Percentiles rank a stretch among this genome's conserved stretches.
These are phyloP conservation scores for Anorthoa munda DNA, from an alignment of 2,888 invertebrate species.

Conservation along the genomic window DNA sequence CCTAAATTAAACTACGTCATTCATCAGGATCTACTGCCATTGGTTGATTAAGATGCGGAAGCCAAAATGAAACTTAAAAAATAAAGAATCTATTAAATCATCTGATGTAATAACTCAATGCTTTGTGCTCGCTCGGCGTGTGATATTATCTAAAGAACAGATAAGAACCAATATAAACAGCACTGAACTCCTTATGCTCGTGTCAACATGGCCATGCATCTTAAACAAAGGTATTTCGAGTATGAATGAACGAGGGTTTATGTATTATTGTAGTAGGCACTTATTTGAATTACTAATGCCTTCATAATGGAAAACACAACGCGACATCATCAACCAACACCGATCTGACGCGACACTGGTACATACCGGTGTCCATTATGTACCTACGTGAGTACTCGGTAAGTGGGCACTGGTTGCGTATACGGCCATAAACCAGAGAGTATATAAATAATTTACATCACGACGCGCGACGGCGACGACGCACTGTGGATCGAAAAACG, in stretches of 20 bases:
- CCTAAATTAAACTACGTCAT: conserved; percentile 26
- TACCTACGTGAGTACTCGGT: not conserved
- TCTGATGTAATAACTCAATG: not conserved
- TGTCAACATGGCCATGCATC: not conserved
- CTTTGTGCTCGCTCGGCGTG: not conserved
- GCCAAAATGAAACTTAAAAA: not conserved
- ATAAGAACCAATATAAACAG: conserved; percentile 6
- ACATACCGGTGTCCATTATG: conserved; percentile 1
- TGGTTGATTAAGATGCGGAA: conserved; percentile 35
- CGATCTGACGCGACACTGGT: not conserved
- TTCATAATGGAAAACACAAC: not conserved
- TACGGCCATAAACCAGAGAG: conserved; percentile 16
- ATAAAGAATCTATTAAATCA: conserved; percentile 5
- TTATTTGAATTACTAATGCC: conserved; percentile 6
- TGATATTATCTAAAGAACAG: conserved; percentile 1
- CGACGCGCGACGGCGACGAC: not conserved
- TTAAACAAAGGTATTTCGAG: not conserved
- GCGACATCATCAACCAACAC: not conserved
- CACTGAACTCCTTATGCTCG: not conserved
- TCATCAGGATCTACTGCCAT: conserved; percentile 11
- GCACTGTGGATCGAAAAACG: too few relatives aligned
- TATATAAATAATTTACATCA: conserved; percentile 24
- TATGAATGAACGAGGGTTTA: conserved; percentile 4
- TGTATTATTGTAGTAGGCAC: not conserved
- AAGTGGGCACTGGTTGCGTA: conserved; percentile 8